phyloP scores from a whole-genome alignment of 2,113 vertebrate genomes.

The Myiagra hebetior region DNA sequence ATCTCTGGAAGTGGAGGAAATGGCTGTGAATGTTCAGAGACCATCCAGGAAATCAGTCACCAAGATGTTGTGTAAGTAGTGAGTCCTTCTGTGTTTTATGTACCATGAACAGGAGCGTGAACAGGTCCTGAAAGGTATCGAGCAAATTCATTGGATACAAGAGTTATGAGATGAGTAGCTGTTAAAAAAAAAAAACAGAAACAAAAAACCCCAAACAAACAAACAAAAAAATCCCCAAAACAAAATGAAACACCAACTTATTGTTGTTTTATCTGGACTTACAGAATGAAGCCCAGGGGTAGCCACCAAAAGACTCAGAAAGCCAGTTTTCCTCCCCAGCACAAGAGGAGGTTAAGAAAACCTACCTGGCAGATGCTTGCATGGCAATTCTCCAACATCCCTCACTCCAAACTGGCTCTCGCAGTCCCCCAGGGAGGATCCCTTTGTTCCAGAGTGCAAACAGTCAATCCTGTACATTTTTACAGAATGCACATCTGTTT shows the following conservation, averaged over 20 bases:
- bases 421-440: neutral
- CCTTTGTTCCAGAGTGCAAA: neutral
- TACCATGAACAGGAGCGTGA: neutral
- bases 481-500: neutral
- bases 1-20: conserved; percentile 69
- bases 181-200: too few species aligned
- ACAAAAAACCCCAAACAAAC: too few species aligned
- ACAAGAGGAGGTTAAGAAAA: neutral
- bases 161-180: neutral
- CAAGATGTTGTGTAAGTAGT: conserved; percentile 76
- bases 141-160: neutral
- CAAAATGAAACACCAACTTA: neutral
- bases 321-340: neutral
- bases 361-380: accelerated
- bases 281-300: neutral
- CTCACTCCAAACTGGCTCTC: neutral
- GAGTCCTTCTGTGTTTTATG: neutral
- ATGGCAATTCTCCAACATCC: neutral
- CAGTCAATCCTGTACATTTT: neutral
- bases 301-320: neutral
- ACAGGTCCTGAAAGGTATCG: neutral
- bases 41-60: conserved; percentile 76
- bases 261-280: neutral
- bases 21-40: conserved; percentile 66
- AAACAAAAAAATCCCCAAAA: too few species aligned